Base-by-base conservation (phyloP, 2,888 invertebrate species). In the Zaprionus obscuricornis region DNA sequence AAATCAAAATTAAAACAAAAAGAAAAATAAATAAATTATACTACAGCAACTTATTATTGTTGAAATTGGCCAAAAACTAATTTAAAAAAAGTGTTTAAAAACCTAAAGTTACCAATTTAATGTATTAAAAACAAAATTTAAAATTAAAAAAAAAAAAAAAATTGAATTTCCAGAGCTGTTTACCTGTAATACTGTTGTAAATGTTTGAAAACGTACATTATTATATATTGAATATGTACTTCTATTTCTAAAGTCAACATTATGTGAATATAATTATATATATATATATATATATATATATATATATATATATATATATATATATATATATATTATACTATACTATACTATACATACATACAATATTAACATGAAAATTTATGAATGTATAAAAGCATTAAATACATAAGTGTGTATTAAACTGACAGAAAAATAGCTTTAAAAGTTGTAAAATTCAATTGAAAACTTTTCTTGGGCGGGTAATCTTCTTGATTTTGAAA, bases 351-450 rank as follows among this genome's bases (percentile, higher is more conserved):
- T 29, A 42, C 22, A 37, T 56, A 37, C 11, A 29, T 29, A 20
- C 18, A 47, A 40, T 69, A 65, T 47, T 54, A n/a, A n/a, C n/a
- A n/a, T n/a, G n/a, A n/a, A n/a, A n/a, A n/a, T n/a, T n/a, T n/a
- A n/a, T n/a, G n/a, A 16, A 13, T 34, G 34, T 34, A 7, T 18
- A 6, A 27, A 3, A 5, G 3, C 13, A 8, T 8, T n/a, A 3
- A n/a, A n/a, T 39, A 39, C 43, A 45, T 45, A 58, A 64, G 52
- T 74, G 50, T 74, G 71, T 74, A 72, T 54, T 63, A 42, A 78
- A 76, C 64, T 77, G 74, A 69, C 42, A 76, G 67, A 65, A 65
- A 66, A 62, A 79, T 76, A 83, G 83, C 78, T 79, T 79, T 79
- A 79, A 79, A 74, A 74, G 81, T 79, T 72, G n/a, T 58, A 46